Conservation (phyloP, 1,140 invertebrate genomes). For the Listronotus bonariensis region DNA sequence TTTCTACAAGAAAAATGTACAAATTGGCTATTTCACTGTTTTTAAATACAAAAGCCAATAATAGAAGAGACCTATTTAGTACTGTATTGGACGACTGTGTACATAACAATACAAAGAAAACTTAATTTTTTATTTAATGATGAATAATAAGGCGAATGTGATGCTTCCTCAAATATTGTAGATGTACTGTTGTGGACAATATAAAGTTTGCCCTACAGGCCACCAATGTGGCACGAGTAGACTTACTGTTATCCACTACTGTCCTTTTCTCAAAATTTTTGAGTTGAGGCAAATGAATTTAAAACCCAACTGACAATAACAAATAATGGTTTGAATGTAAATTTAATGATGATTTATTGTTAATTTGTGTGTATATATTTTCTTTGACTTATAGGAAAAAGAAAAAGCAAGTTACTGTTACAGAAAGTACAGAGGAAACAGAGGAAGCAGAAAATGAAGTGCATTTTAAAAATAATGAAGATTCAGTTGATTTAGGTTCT, state of each 20-base stretch:
- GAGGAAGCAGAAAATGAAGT: not conserved
- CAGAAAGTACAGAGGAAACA: not conserved
- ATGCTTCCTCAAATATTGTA: constrained; percentile 34
- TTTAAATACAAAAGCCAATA: too few species aligned
- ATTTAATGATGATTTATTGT: not conserved
- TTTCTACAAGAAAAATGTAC: too few species aligned
- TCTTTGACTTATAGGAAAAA: constrained; percentile 16
- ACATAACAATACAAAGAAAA: too few species aligned
- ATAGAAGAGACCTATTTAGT: too few species aligned
- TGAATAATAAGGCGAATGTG: constrained; percentile 48
- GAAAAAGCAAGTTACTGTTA: not conserved
- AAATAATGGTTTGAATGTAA: not conserved
- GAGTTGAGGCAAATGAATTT: constrained; percentile 41
- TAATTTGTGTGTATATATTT: too few species aligned
- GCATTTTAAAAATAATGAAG: not conserved
- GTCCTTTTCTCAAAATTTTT: constrained; percentile 13
- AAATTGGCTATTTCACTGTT: too few species aligned
- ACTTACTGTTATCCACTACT: too few species aligned
- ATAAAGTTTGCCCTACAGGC: too few species aligned
- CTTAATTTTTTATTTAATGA: constrained; percentile 4
- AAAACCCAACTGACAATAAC: constrained; percentile 8
- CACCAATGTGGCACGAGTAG: too few species aligned
- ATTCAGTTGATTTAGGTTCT: not conserved
- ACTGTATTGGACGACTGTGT: too few species aligned
- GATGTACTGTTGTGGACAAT: not conserved